Evolutionary conservation across 1,140 invertebrate genomes (phyloP).

Genomic region (Trichonephila clavipes): DNA sequence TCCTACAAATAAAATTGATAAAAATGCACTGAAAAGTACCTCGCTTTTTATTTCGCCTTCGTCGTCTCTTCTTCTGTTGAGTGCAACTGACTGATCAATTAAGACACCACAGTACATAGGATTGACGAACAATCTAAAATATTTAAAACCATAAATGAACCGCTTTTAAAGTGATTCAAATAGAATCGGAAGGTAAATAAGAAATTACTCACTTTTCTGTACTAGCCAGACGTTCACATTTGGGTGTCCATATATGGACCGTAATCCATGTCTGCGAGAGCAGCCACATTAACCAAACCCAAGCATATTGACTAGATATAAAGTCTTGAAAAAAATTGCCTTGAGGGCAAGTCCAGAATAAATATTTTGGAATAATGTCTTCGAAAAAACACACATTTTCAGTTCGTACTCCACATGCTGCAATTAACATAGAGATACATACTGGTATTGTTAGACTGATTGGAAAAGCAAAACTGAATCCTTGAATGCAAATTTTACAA

Average conservation of each 20-base stretch:
- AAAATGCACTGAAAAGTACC: constrained; percentile 72
- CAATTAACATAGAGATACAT: constrained; percentile 92
- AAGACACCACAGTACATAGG: constrained; percentile 83
- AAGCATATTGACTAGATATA: constrained; percentile 78
- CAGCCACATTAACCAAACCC: constrained; percentile 82
- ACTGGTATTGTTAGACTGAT: constrained; percentile 95
- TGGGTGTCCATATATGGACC: constrained; percentile 84
- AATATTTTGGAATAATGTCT: constrained; percentile 90
- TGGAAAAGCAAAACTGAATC: constrained; percentile 97
- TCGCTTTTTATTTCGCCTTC: constrained; percentile 81
- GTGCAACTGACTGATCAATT: constrained; percentile 83
- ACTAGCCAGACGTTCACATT: constrained; percentile 82
- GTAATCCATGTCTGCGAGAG: constrained; percentile 83
- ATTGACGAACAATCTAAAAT: constrained; percentile 82
- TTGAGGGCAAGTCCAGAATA: constrained; percentile 92
- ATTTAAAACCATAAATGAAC: not conserved
- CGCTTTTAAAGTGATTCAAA: not conserved
- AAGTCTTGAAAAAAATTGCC: constrained; percentile 84
- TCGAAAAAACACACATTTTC: constrained; percentile 94
- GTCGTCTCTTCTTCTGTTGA: constrained; percentile 83
- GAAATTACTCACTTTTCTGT: constrained; percentile 81
- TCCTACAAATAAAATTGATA: not conserved
- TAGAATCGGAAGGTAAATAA: not conserved
- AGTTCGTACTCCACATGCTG: constrained; percentile 91
- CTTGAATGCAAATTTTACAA: constrained; percentile 91